These are phyloP conservation scores for Decapterus maruadsi DNA, from an alignment of 2,797 vertebrate genomes.

Conservation along the genomic window DNA sequence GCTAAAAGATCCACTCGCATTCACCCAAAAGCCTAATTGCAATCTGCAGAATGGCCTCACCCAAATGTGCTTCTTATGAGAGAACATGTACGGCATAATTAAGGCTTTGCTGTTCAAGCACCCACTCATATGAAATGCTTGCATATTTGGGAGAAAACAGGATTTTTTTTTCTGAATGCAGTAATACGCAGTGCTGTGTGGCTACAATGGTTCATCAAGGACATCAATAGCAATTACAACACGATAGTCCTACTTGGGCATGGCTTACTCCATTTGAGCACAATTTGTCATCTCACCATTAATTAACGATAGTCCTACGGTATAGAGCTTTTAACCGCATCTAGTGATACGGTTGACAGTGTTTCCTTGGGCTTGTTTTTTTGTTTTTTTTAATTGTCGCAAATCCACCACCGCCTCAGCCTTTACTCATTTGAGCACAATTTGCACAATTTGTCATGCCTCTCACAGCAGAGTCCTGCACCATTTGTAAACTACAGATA, in stretches of 20 bases:
- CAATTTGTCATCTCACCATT: slow-evolving; percentile 3
- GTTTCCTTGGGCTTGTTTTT: no score
- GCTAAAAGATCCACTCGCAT: slow-evolving; percentile 47
- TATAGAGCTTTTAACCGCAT: no score
- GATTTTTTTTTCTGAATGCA: background rate
- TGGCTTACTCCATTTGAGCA: background rate
- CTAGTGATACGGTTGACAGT: no score
- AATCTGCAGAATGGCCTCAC: slow-evolving; percentile 45
- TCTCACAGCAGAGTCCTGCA: no score
- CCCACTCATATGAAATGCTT: background rate
- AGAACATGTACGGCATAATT: slow-evolving; percentile 3
- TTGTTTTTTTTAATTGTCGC: no score
- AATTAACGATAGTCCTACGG: no score
- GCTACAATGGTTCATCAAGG: background rate
- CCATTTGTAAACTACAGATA: no score
- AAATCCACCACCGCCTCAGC: no score
- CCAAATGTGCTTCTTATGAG: slow-evolving; percentile 31
- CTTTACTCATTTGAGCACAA: no score
- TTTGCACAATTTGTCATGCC: no score
- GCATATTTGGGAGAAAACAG: background rate
- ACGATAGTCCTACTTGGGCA: background rate
- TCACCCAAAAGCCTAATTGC: slow-evolving; percentile 44
- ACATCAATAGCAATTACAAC: background rate
- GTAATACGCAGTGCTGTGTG: background rate
- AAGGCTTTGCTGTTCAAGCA: background rate